phyloP scores from a whole-genome alignment of 1,140 invertebrate species.

The Drosophila pectinifera region DNA sequence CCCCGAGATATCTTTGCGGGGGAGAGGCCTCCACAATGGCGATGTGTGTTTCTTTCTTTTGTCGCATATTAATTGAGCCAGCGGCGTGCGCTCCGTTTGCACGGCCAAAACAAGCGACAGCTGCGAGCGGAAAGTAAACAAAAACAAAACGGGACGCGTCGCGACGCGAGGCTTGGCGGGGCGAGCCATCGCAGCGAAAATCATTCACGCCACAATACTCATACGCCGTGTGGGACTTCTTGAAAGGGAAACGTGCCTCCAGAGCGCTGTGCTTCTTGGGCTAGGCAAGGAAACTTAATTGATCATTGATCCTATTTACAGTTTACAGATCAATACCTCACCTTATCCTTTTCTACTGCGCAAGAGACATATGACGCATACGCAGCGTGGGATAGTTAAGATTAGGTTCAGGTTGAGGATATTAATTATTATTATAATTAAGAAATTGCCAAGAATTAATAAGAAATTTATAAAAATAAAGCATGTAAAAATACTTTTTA shows the following conservation, averaged over 20 bases:
- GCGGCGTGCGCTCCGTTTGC: slow-evolving; percentile 60
- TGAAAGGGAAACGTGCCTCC: not conserved
- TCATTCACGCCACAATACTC: slow-evolving; percentile 27
- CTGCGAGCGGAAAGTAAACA: slow-evolving; percentile 45
- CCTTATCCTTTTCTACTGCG: not conserved
- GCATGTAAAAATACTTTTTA: no score
- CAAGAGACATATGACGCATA: no score
- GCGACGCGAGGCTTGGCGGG: not conserved
- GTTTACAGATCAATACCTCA: no score
- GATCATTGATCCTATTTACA: not conserved
- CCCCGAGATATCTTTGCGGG: slow-evolving; percentile 10
- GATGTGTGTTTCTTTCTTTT: slow-evolving; percentile 52
- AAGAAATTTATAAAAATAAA: no score
- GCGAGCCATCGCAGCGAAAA: not conserved
- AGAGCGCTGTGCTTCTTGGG: not conserved
- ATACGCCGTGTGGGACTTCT: slow-evolving; percentile 15
- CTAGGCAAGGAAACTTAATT: slow-evolving; percentile 3
- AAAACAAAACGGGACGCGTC: slow-evolving; percentile 29
- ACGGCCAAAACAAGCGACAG: slow-evolving; percentile 49
- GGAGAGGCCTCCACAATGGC: slow-evolving; percentile 31
- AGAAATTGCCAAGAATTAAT: no score
- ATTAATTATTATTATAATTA: no score
- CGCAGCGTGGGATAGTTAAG: slow-evolving; percentile 12
- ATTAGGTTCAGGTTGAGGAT: no score
- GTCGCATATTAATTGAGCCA: slow-evolving; percentile 62